phyloP scores from a whole-genome alignment of 2,797 vertebrate genomes.

The Paratrypauchen microcephalus region DNA sequence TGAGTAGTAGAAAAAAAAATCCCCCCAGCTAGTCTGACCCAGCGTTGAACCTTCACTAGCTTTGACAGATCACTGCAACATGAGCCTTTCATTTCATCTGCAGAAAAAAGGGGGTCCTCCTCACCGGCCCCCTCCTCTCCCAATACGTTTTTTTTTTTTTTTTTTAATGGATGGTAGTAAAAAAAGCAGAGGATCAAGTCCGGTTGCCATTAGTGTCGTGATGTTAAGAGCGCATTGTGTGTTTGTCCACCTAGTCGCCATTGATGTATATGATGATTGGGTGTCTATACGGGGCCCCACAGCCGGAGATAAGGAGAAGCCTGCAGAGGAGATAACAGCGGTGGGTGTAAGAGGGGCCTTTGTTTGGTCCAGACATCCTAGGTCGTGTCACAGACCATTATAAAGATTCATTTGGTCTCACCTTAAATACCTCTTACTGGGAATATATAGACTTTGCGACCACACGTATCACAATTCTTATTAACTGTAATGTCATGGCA shows the following conservation, averaged over 20 bases:
- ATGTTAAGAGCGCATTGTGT: conserved; percentile 50
- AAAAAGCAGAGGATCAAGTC: conserved; percentile 65
- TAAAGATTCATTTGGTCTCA: conserved; percentile 49
- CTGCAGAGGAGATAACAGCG: conserved; percentile 53
- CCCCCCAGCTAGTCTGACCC: conserved; percentile 65
- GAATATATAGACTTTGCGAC: conserved; percentile 26
- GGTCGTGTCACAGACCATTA: conserved; percentile 51
- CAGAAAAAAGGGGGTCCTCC: conserved; percentile 31
- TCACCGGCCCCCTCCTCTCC: not conserved
- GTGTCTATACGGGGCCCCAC: conserved; percentile 56
- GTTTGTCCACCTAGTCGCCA: conserved; percentile 52
- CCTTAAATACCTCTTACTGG: conserved; percentile 43
- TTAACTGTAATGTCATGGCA: not conserved
- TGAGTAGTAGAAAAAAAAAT: conserved; percentile 61
- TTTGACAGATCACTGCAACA: conserved; percentile 70
- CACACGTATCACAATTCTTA: conserved; percentile 11
- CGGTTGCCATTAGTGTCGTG: conserved; percentile 49
- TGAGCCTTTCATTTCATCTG: conserved; percentile 69
- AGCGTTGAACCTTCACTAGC: conserved; percentile 68
- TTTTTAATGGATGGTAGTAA: conserved; percentile 61
- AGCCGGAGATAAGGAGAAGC: conserved; percentile 66
- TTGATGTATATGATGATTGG: conserved; percentile 64
- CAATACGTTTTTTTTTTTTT: not conserved
- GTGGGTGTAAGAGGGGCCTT: conserved; percentile 49
- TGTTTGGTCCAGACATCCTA: conserved; percentile 56